These are phyloP conservation scores for Reticulitermes speratus DNA, from an alignment of 1,140 invertebrate species.

Conservation along the genomic window DNA sequence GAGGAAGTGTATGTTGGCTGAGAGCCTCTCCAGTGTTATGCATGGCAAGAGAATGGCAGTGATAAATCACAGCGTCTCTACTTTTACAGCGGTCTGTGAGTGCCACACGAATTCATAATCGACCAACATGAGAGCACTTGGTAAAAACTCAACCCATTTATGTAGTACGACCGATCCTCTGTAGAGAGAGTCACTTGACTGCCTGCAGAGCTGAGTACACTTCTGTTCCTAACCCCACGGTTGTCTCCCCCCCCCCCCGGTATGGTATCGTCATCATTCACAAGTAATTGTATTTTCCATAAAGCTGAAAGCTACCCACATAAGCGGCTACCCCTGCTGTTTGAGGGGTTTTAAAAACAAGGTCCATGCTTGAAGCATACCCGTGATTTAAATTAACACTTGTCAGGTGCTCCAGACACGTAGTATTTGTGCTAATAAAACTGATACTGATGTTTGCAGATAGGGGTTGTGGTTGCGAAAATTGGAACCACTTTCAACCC, in stretches of 20 bases:
- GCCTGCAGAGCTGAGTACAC: neutral
- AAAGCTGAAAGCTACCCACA: neutral
- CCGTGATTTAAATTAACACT: slow-evolving; percentile 1
- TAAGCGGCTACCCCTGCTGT: neutral
- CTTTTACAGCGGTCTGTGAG: neutral
- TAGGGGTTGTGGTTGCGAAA: neutral
- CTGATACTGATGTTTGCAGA: neutral
- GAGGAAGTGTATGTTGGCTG: neutral
- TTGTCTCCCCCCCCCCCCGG: too few species aligned
- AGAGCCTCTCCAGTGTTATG: neutral
- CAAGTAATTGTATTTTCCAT: slow-evolving; percentile 19
- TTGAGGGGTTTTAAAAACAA: slow-evolving; percentile 7
- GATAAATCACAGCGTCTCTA: neutral
- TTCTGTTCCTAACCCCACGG: neutral
- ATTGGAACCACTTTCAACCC: neutral
- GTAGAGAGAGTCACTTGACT: neutral
- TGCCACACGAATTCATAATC: slow-evolving; percentile 1
- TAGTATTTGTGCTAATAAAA: neutral
- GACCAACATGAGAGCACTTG: neutral
- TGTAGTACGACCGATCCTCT: neutral
- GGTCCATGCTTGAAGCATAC: neutral
- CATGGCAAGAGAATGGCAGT: neutral
- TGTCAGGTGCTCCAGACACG: neutral
- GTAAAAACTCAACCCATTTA: slow-evolving; percentile 17
- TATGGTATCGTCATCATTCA: neutral